Evolutionary conservation across 2,113 vertebrate species (phyloP).

Genomic region (Nothobranchius furzeri): DNA sequence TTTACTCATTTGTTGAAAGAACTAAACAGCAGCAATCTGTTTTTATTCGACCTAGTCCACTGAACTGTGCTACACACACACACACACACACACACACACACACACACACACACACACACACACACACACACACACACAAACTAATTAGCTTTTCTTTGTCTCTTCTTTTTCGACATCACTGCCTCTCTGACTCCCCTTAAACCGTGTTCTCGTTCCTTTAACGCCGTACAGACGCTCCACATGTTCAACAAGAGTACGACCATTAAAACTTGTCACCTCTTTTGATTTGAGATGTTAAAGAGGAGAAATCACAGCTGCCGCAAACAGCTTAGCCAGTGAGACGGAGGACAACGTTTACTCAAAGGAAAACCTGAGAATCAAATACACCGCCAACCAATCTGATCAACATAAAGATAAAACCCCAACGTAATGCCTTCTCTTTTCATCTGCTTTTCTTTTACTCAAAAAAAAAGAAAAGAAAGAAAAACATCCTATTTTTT

Average conservation of each 20-base stretch:
- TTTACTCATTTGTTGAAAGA: not conserved
- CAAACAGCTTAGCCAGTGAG: slow-evolving; percentile 42
- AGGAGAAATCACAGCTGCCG: slow-evolving; percentile 38
- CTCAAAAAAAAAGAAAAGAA: slow-evolving; percentile 6
- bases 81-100: not conserved
- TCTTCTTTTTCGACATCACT: slow-evolving; percentile 6
- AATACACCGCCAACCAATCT: slow-evolving; percentile 36
- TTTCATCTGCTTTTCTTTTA: slow-evolving; percentile 53
- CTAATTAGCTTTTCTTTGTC: slow-evolving; percentile 5
- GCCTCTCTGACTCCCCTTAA: slow-evolving; percentile 2
- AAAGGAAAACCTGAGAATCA: slow-evolving; percentile 41
- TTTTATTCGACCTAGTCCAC: not conserved
- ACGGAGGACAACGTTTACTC: slow-evolving; percentile 48
- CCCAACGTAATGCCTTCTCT: slow-evolving; percentile 28
- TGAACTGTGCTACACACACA: not conserved
- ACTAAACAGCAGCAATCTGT: not conserved
- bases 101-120: not conserved
- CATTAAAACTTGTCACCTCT: slow-evolving; percentile 31
- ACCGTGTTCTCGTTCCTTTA: not conserved
- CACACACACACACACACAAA: not conserved
- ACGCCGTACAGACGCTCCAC: slow-evolving; percentile 21
- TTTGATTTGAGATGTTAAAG: slow-evolving; percentile 32
- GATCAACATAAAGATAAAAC: slow-evolving; percentile 65
- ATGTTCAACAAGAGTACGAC: slow-evolving; percentile 39
- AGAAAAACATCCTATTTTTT: slow-evolving; percentile 13